A percentile compares a stretch with the other conserved stretches of the same genome.
Conservation (phyloP, 2,888 invertebrate species). For the Drosophila meridiana region DNA sequence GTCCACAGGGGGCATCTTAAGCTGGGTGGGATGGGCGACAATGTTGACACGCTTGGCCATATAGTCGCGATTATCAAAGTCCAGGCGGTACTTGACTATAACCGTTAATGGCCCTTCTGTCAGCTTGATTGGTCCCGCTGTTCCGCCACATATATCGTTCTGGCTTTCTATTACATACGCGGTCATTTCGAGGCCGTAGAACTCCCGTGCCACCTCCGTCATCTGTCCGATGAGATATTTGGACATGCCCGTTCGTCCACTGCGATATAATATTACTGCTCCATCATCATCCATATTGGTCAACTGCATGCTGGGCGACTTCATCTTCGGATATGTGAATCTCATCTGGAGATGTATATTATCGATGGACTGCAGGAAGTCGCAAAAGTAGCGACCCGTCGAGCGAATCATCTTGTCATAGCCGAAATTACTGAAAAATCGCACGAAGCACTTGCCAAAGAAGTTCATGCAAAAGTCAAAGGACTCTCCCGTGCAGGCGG, state of each 20-base stretch:
- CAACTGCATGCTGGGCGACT: constrained; percentile 96
- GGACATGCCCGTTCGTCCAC: constrained; percentile 92
- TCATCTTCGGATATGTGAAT: constrained; percentile 97
- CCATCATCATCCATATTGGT: constrained; percentile 92
- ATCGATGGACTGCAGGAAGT: constrained; percentile 96
- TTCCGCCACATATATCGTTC: constrained; percentile 84
- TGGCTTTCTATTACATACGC: constrained; percentile 90
- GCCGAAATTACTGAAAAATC: constrained; percentile 95
- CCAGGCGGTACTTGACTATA: constrained; percentile 90
- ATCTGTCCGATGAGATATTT: constrained; percentile 95
- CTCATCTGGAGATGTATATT: constrained; percentile 96
- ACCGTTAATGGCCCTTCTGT: constrained; percentile 85
- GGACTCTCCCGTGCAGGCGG: constrained; percentile 87
- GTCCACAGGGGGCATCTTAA: constrained; percentile 86
- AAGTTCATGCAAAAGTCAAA: constrained; percentile 93
- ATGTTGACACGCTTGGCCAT: constrained; percentile 84
- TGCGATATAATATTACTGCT: constrained; percentile 94
- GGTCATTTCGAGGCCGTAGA: constrained; percentile 86
- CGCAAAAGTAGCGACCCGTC: constrained; percentile 95
- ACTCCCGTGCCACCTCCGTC: constrained; percentile 90
- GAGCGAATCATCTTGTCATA: constrained; percentile 95
- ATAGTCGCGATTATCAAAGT: constrained; percentile 95
- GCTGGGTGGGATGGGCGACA: constrained; percentile 83
- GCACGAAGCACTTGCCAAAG: constrained; percentile 95
- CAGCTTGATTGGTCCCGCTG: constrained; percentile 82